Percentiles rank a stretch among this genome's conserved stretches.
phyloP scores from a whole-genome alignment of 2,888 invertebrate species.

The Zygaena filipendulae region DNA sequence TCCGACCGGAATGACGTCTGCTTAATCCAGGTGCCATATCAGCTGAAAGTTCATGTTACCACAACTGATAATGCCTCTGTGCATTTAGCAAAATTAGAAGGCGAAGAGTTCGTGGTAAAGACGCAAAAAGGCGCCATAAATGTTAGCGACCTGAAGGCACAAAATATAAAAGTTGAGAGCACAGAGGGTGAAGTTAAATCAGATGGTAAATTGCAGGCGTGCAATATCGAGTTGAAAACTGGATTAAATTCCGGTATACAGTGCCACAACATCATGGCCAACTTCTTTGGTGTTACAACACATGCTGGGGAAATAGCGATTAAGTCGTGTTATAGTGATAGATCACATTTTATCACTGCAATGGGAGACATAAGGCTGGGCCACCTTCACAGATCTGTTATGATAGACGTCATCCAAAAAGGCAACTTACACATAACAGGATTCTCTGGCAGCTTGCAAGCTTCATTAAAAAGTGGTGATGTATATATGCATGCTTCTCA shows the following conservation, averaged over 20 bases:
- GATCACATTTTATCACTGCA: slow-evolving; percentile 54
- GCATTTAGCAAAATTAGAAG: slow-evolving; percentile 47
- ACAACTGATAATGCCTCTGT: slow-evolving; percentile 54
- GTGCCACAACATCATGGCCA: slow-evolving; percentile 58
- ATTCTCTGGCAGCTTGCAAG: slow-evolving; percentile 52
- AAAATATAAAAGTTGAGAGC: slow-evolving; percentile 50
- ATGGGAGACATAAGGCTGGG: slow-evolving; percentile 52
- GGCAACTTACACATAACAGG: slow-evolving; percentile 55
- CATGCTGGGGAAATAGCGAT: slow-evolving; percentile 51
- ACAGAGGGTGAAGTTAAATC: slow-evolving; percentile 39
- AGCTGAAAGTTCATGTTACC: slow-evolving; percentile 52
- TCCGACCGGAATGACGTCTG: slow-evolving; percentile 55
- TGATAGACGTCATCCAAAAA: slow-evolving; percentile 56
- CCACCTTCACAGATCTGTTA: slow-evolving; percentile 45
- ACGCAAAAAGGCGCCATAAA: slow-evolving; percentile 49
- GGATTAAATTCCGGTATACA: slow-evolving; percentile 41
- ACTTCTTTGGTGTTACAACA: slow-evolving; percentile 38
- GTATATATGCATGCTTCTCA: slow-evolving; percentile 55
- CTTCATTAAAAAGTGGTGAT: slow-evolving; percentile 57
- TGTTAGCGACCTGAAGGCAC: slow-evolving; percentile 45
- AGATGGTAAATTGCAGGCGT: slow-evolving; percentile 46
- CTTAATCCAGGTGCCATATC: slow-evolving; percentile 57
- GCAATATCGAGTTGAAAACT: slow-evolving; percentile 49
- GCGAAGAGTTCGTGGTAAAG: slow-evolving; percentile 52
- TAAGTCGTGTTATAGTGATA: slow-evolving; percentile 53